Conservation (phyloP, 1,140 invertebrate genomes). For the Diabrotica virgifera region DNA sequence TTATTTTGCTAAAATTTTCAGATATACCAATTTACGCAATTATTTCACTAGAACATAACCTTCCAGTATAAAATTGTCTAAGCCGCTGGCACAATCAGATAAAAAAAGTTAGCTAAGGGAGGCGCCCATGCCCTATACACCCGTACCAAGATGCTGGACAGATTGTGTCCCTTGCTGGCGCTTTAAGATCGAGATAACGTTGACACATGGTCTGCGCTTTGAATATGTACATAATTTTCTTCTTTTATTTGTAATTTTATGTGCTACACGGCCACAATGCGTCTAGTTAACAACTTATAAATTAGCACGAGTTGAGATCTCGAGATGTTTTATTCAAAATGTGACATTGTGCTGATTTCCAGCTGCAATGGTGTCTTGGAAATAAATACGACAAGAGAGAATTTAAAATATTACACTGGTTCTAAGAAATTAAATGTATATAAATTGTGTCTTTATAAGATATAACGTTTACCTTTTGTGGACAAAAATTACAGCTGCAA, state of each 20-base stretch:
- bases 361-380: background rate
- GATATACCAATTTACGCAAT: no score
- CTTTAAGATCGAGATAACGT: slow-evolving; percentile 32
- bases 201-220: slow-evolving; percentile 29
- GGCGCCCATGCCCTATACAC: slow-evolving; percentile 1
- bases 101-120: slow-evolving; percentile 1
- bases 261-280: slow-evolving; percentile 30
- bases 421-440: no score
- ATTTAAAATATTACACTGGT: no score
- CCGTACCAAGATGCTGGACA: slow-evolving; percentile 19
- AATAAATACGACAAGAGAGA: no score
- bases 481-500: no score
- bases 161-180: slow-evolving; percentile 27
- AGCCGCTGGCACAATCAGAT: background rate
- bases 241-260: slow-evolving; percentile 34
- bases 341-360: slow-evolving; percentile 4
- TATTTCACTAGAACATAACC: no score
- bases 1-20: no score
- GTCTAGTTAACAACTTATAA: slow-evolving; percentile 35
- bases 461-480: no score
- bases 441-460: no score
- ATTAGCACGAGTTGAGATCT: slow-evolving; percentile 26
- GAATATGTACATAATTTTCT: slow-evolving; percentile 37
- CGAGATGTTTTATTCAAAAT: slow-evolving; percentile 32
- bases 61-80: background rate